Conservation (phyloP, 1,140 invertebrate species). For the Lepidostoma basale region DNA sequence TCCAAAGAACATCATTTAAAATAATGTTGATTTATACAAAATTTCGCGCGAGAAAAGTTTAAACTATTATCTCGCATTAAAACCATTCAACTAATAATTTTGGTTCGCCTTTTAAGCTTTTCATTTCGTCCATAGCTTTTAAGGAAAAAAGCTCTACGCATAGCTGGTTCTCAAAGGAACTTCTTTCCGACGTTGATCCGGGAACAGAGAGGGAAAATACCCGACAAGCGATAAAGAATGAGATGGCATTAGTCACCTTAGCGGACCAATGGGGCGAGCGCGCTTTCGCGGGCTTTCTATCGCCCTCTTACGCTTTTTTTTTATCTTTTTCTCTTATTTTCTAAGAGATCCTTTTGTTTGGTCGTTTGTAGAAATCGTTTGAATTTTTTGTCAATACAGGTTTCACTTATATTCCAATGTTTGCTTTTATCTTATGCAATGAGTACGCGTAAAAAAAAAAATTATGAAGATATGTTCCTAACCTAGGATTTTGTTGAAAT, state of each 20-base stretch:
- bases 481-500: too few species aligned
- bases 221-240: conserved; percentile 15
- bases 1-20: too few species aligned
- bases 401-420: too few species aligned
- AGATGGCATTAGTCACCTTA: conserved; percentile 18
- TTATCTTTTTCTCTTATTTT: background rate
- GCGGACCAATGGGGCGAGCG: conserved; percentile 21
- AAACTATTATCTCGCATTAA: background rate
- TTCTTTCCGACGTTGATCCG: conserved; percentile 15
- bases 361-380: too few species aligned
- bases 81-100: background rate
- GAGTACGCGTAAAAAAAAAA: too few species aligned
- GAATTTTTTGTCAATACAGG: too few species aligned
- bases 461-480: too few species aligned
- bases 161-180: conserved; percentile 14
- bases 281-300: conserved; percentile 20
- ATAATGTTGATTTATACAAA: too few species aligned
- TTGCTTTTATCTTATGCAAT: too few species aligned
- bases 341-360: conserved; percentile 24
- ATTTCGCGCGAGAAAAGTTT: too few species aligned
- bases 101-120: background rate
- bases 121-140: background rate
- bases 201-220: conserved; percentile 16
- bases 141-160: conserved; percentile 3
- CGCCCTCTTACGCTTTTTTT: conserved; percentile 1